Percentiles rank a stretch among this genome's conserved stretches.
phyloP scores from a whole-genome alignment of 1,140 invertebrate species.

The Heliothis virescens region DNA sequence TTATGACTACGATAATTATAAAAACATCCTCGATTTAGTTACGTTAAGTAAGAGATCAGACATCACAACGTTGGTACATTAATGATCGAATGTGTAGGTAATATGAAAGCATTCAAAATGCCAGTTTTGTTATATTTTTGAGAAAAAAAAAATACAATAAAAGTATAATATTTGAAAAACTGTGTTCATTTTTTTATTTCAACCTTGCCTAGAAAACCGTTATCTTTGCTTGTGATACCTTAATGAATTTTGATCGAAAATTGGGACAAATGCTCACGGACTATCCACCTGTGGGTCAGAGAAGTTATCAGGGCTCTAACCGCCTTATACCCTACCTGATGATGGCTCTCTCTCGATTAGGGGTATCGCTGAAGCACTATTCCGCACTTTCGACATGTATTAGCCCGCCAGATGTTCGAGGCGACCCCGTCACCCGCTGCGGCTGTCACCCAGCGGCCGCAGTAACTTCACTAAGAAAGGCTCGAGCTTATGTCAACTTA shows the following conservation, averaged over 20 bases:
- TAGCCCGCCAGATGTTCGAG: too few relatives aligned
- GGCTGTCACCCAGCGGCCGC: too few relatives aligned
- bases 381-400: too few relatives aligned
- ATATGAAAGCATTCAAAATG: conserved; percentile 55
- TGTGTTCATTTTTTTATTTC: neutral
- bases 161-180: conserved; percentile 33
- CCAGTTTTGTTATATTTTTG: conserved; percentile 51
- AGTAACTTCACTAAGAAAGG: too few relatives aligned
- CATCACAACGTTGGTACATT: conserved; percentile 29
- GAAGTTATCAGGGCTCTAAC: too few relatives aligned
- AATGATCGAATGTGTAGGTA: conserved; percentile 33
- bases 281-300: too few relatives aligned
- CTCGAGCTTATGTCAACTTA: too few relatives aligned
- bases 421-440: too few relatives aligned
- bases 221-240: neutral
- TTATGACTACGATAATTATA: neutral
- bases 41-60: conserved; percentile 4
- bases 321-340: too few relatives aligned
- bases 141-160: conserved; percentile 38
- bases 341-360: too few relatives aligned
- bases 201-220: conserved; percentile 1
- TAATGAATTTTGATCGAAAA: neutral
- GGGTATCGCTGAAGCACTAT: too few relatives aligned
- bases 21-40: neutral
- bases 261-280: too few relatives aligned